Conservation (phyloP, 2,113 vertebrate species). For the Cryptotis parvus region DNA sequence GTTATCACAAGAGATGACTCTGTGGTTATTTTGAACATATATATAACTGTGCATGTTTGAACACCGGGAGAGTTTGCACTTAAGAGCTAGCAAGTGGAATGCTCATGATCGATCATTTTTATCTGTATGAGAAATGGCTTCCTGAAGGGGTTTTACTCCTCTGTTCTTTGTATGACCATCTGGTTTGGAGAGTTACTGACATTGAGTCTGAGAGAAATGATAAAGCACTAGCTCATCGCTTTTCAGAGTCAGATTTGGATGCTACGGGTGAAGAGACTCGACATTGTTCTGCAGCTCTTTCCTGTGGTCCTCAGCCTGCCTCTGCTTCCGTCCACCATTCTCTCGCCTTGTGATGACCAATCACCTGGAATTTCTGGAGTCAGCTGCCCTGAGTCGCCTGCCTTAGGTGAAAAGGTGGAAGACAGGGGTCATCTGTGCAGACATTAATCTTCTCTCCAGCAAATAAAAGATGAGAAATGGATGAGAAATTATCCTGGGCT, state of each 20-base stretch:
- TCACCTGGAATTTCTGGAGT: not conserved
- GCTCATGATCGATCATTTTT: slow-evolving; percentile 6
- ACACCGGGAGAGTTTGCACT: not conserved
- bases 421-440: not conserved
- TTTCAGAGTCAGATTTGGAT: not conserved
- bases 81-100: slow-evolving; percentile 39
- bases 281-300: not conserved
- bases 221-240: not conserved
- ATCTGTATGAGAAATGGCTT: slow-evolving; percentile 4
- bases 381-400: not conserved
- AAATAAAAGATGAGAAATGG: not conserved
- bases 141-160: slow-evolving; percentile 45
- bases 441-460: not conserved
- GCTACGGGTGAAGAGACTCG: not conserved
- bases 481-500: not conserved
- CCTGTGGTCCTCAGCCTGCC: not conserved
- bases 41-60: not conserved
- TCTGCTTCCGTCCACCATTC: not conserved
- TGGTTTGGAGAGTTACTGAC: slow-evolving; percentile 37
- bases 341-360: rapidly evolving
- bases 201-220: not conserved
- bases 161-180: slow-evolving; percentile 14
- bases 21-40: not conserved
- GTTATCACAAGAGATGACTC: not conserved
- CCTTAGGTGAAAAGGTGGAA: not conserved